Percentiles rank a stretch among this genome's conserved stretches.
Conservation (phyloP, 2,113 vertebrate genomes). For the Spheniscus mendiculus region DNA sequence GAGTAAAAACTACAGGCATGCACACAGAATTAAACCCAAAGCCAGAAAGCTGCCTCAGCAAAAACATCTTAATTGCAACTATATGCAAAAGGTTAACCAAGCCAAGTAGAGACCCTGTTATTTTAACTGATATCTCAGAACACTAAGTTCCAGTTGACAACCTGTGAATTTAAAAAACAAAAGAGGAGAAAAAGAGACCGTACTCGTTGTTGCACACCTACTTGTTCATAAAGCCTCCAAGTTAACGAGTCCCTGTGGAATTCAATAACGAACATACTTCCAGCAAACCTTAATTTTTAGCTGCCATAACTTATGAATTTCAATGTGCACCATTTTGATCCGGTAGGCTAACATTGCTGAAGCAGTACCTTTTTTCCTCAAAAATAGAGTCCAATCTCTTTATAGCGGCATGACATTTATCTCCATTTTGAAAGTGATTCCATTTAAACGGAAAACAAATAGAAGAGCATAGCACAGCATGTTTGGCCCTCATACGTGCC, state of each 20-base stretch:
- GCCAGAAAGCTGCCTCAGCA: not conserved
- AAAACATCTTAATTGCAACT: not conserved
- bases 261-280: accelerated
- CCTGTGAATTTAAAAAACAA: not conserved
- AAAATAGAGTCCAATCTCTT: not conserved
- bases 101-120: not conserved
- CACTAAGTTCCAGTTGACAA: not conserved
- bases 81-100: not conserved
- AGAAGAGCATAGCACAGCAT: not conserved
- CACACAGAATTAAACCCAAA: not conserved
- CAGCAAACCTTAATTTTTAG: not conserved
- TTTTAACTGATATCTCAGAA: not conserved
- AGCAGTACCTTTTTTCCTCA: not conserved
- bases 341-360: not conserved
- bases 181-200: not conserved
- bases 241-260: not conserved
- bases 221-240: not conserved
- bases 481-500: not conserved
- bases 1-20: not conserved
- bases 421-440: not conserved
- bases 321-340: not conserved
- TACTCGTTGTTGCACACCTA: not conserved
- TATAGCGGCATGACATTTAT: not conserved
- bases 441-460: not conserved
- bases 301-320: not conserved